A percentile compares a stretch with the other conserved stretches of the same genome.
These are phyloP conservation scores for Telenomus remus DNA, from an alignment of 1,140 invertebrate species.

Conservation along the genomic window DNA sequence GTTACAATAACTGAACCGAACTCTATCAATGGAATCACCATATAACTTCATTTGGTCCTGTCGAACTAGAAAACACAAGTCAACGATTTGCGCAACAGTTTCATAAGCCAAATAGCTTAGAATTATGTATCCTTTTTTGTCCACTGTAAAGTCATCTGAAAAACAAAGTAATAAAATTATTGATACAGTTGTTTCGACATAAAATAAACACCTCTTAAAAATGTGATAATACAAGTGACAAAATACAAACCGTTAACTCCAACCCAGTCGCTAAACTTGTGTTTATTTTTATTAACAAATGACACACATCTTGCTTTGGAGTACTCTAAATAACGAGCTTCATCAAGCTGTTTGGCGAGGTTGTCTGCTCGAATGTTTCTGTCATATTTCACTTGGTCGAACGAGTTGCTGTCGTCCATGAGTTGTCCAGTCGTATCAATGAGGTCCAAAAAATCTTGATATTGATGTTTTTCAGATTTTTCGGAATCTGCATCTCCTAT, in stretches of 20 bases:
- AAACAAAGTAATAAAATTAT: slow-evolving; percentile 39
- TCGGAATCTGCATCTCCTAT: slow-evolving; percentile 24
- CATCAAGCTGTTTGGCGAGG: slow-evolving; percentile 68
- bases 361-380: slow-evolving; percentile 70
- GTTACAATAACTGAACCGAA: slow-evolving; percentile 71
- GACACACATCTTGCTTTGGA: slow-evolving; percentile 75
- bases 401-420: slow-evolving; percentile 55
- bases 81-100: slow-evolving; percentile 81
- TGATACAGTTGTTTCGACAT: slow-evolving; percentile 15
- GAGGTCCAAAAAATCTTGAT: slow-evolving; percentile 60
- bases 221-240: no score
- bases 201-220: no score
- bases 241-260: slow-evolving; percentile 61
- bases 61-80: slow-evolving; percentile 79
- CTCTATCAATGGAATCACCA: slow-evolving; percentile 75
- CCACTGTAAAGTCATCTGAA: slow-evolving; percentile 74
- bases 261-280: slow-evolving; percentile 78
- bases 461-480: slow-evolving; percentile 56
- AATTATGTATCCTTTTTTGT: slow-evolving; percentile 75
- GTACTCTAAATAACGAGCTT: slow-evolving; percentile 71
- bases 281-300: slow-evolving; percentile 73
- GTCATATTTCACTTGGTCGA: slow-evolving; percentile 69
- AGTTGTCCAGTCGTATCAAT: slow-evolving; percentile 72
- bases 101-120: slow-evolving; percentile 82
- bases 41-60: slow-evolving; percentile 76